A percentile compares a stretch with the other conserved stretches of the same genome.
Conservation (phyloP, 2,888 invertebrate genomes). For the Trichacis sp. region DNA sequence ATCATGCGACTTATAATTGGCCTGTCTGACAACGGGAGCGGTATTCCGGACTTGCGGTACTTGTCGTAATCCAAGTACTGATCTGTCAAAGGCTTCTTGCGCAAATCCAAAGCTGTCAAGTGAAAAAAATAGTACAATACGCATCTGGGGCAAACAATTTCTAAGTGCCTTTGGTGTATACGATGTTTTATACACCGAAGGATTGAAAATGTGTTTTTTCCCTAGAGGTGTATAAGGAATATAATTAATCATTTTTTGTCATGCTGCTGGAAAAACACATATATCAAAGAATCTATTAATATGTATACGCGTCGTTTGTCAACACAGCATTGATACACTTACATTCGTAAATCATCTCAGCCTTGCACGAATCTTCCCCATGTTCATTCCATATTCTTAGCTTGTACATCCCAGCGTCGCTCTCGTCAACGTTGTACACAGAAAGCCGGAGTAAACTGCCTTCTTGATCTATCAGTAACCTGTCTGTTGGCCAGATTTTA, state of each 20-base stretch:
- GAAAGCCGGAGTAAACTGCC: constrained; percentile 85
- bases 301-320: too few species aligned
- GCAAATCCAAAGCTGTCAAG: constrained; percentile 76
- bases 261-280: too few species aligned
- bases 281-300: too few species aligned
- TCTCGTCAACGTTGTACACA: constrained; percentile 81
- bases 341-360: constrained; percentile 86
- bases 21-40: constrained; percentile 87
- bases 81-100: constrained; percentile 79
- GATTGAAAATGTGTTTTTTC: too few species aligned
- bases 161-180: too few species aligned
- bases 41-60: constrained; percentile 84
- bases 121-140: constrained; percentile 6
- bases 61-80: constrained; percentile 88
- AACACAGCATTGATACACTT: too few species aligned
- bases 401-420: constrained; percentile 87
- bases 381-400: constrained; percentile 87
- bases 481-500: constrained; percentile 83
- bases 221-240: too few species aligned
- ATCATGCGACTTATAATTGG: constrained; percentile 95
- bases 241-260: too few species aligned
- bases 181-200: too few species aligned
- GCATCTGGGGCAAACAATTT: too few species aligned
- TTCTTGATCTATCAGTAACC: constrained; percentile 86
- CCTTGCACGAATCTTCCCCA: constrained; percentile 85